phyloP scores from a whole-genome alignment of 2,113 vertebrate species.

The Pimephales promelas region DNA sequence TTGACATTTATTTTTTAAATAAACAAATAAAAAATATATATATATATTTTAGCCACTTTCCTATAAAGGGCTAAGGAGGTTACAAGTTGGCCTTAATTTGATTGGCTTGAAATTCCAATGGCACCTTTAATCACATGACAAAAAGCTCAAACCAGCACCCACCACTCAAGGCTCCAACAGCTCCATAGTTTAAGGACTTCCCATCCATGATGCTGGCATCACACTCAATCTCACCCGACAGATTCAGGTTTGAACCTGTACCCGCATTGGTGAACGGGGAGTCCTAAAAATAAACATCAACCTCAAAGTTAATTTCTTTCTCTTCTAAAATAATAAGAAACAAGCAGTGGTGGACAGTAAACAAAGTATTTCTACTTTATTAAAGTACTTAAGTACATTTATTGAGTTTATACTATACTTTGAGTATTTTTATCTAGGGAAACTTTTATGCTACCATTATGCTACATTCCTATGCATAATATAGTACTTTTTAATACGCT shows the following conservation, averaged over 20 bases:
- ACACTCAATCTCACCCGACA: slow-evolving; percentile 96
- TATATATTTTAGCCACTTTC: background rate
- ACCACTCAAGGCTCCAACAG: slow-evolving; percentile 94
- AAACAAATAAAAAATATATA: background rate
- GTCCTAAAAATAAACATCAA: slow-evolving; percentile 79
- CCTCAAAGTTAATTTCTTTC: background rate
- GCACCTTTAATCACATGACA: background rate
- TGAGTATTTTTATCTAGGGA: no score
- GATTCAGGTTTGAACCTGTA: slow-evolving; percentile 96
- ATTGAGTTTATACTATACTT: no score
- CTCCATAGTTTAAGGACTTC: slow-evolving; percentile 94
- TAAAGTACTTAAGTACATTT: no score
- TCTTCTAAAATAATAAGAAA: background rate
- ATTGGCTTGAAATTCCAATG: background rate
- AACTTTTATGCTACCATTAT: no score
- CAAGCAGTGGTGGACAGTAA: no score
- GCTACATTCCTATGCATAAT: no score
- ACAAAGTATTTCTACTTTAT: no score
- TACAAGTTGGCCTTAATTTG: background rate
- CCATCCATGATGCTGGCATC: slow-evolving; percentile 99
- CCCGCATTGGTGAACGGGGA: slow-evolving; percentile 98
- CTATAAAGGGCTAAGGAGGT: background rate
- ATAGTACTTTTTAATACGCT: no score
- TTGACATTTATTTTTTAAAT: background rate
- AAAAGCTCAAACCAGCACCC: slow-evolving; percentile 48